Conservation (phyloP, 2,797 vertebrate genomes). For the Gadopsis marmoratus region DNA sequence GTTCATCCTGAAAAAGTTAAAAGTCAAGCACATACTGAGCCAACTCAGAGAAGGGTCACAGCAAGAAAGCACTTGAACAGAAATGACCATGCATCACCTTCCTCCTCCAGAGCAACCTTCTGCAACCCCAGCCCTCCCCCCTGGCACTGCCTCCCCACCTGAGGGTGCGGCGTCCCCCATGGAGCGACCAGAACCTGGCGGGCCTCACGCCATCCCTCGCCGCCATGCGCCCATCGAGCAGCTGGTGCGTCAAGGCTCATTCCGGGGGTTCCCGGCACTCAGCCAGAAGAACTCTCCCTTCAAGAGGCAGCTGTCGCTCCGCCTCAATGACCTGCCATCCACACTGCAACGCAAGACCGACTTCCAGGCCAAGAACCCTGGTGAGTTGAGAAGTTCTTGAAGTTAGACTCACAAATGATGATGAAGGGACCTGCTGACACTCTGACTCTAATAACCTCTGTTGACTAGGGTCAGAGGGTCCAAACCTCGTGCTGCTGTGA, state of each 20-base stretch:
- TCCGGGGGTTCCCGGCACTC: constrained; percentile 92
- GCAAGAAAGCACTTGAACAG: background rate
- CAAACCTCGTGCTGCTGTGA: background rate
- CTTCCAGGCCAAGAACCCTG: constrained; percentile 88
- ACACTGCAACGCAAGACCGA: constrained; percentile 93
- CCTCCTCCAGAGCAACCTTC: constrained; percentile 75
- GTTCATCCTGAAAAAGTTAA: background rate
- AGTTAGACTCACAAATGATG: constrained; percentile 4
- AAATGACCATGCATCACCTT: background rate
- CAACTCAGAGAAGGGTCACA: background rate
- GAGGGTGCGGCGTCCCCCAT: constrained; percentile 88
- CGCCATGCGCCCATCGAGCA: constrained; percentile 95
- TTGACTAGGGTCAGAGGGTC: constrained; percentile 2
- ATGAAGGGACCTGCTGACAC: constrained; percentile 24
- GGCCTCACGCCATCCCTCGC: constrained; percentile 91
- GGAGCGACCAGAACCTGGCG: constrained; percentile 87
- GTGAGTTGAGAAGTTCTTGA: constrained; percentile 68
- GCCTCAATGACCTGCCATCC: constrained; percentile 94
- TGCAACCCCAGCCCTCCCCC: constrained; percentile 75
- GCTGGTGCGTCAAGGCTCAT: constrained; percentile 94
- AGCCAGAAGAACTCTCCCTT: constrained; percentile 96
- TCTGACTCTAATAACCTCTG: background rate
- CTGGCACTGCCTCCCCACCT: constrained; percentile 87
- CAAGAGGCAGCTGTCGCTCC: constrained; percentile 93
- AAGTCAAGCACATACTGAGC: background rate